A percentile compares a stretch with the other conserved stretches of the same genome.
Conservation (phyloP, 2,113 vertebrate species). For the Sardina pilchardus region DNA sequence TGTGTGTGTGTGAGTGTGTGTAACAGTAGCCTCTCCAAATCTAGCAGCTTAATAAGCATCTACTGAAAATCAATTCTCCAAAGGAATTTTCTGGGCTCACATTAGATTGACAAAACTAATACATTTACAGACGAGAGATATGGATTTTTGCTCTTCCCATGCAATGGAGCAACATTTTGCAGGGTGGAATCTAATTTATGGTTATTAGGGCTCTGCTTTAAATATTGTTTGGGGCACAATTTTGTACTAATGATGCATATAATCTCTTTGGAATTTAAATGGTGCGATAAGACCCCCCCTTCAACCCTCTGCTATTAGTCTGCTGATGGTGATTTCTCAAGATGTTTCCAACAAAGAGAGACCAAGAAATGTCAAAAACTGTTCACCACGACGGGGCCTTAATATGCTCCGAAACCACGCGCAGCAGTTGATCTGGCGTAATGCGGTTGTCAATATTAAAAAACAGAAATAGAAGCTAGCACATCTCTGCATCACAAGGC, state of each 20-base stretch:
- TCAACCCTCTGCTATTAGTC: conserved; percentile 41
- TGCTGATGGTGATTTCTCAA: conserved; percentile 27
- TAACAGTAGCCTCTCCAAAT: conserved; percentile 45
- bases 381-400: not conserved
- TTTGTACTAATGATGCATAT: conserved; percentile 75
- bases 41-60: conserved; percentile 52
- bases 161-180: conserved; percentile 29
- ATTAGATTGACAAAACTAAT: conserved; percentile 43
- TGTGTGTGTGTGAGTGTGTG: conserved; percentile 31
- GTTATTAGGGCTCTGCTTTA: conserved; percentile 71
- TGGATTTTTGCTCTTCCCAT: conserved; percentile 39
- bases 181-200: conserved; percentile 69
- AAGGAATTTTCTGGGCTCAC: conserved; percentile 42
- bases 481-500: not conserved
- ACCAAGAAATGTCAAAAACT: not conserved
- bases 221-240: conserved; percentile 72
- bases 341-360: not conserved
- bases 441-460: conserved; percentile 8
- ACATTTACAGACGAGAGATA: conserved; percentile 41
- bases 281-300: conserved; percentile 62
- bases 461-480: conserved; percentile 1
- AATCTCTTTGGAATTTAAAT: conserved; percentile 75
- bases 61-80: conserved; percentile 51
- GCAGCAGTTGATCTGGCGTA: conserved; percentile 1
- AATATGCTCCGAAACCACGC: not conserved